These are phyloP conservation scores for Lepilemur ruficaudatus DNA, from an alignment of 2,797 vertebrate genomes.

Conservation along the genomic window DNA sequence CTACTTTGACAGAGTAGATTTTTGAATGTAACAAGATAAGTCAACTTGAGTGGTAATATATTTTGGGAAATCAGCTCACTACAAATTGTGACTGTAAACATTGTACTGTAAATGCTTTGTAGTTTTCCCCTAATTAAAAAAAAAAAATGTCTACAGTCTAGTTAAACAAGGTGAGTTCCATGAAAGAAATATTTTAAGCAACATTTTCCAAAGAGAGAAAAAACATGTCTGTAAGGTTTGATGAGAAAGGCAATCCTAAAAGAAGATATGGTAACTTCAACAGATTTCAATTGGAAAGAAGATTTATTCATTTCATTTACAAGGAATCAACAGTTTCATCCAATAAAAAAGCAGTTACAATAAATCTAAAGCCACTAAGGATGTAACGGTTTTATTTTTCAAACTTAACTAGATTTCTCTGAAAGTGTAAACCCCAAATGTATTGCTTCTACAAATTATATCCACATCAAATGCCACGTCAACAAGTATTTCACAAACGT, in stretches of 20 bases:
- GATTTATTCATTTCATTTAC: conserved; percentile 26
- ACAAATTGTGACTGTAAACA: too few species aligned
- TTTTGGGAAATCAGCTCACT: too few species aligned
- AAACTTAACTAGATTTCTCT: neutral
- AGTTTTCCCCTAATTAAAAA: too few species aligned
- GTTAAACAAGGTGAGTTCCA: neutral
- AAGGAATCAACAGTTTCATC: neutral
- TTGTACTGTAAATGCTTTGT: too few species aligned
- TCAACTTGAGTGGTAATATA: too few species aligned
- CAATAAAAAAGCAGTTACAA: neutral
- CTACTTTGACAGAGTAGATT: too few species aligned
- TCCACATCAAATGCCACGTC: neutral
- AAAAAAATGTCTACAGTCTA: neutral
- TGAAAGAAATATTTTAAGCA: neutral
- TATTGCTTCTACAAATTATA: neutral
- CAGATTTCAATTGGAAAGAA: neutral
- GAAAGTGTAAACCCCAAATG: neutral
- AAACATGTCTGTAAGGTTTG: neutral
- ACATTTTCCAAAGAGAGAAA: neutral
- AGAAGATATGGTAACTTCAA: neutral
- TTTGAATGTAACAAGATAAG: too few species aligned
- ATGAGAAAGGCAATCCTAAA: neutral
- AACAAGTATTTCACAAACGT: neutral
- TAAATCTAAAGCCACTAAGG: neutral
- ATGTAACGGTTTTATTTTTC: conserved; percentile 8